Base-by-base conservation (phyloP, 2,888 invertebrate species). In the Cephus pygmeus region DNA sequence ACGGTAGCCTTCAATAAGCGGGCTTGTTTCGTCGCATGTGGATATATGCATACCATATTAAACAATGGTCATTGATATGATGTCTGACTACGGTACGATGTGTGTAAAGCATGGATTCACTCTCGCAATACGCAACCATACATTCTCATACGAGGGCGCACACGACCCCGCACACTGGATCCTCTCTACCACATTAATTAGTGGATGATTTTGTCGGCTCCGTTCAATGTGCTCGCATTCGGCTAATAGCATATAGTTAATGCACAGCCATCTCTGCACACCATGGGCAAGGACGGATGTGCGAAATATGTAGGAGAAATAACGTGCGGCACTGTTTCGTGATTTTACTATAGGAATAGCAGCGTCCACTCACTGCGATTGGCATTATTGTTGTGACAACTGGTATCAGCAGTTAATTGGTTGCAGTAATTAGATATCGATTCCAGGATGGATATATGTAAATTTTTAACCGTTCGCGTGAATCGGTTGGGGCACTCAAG, bases 131-230 rank as follows among this genome's bases (percentile, higher is more conserved):
- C 23, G 69, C 56, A 73, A 75, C 76, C 73, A 78, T 78, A 76
- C 78, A 76, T 78, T 76, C 78, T 78, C 76, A 69, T 78, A 78
- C 12, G 71, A 71, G 34, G 71, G 23, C 12, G 71, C 33, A 33
- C 31, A 31, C 71, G 69, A 35, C 12, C 30, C n/a, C 69, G 69
- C 73, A 68, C 75, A 68, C 73, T 33, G 40, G 23, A 56, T 56
- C 71, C 73, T 79, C 80, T 79, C 79, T 77, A 83, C 69, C 79
- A 81, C 80, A 83, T 84, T 85, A 84, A 85, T 85, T 84, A 83
- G 83, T 75, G 82, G 83, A 84, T 81, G 83, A 85, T 85, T 85
- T 84, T 84, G 84, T 83, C 84, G 80, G 77, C 36, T 79, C 78
- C 79, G 78, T 80, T 82, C 82, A 81, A 82, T 83, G 83, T 80